A percentile compares a stretch with the other conserved stretches of the same genome.
Evolutionary conservation across 2,113 vertebrate genomes (phyloP).

Genomic region (Catharus bicknelli): DNA sequence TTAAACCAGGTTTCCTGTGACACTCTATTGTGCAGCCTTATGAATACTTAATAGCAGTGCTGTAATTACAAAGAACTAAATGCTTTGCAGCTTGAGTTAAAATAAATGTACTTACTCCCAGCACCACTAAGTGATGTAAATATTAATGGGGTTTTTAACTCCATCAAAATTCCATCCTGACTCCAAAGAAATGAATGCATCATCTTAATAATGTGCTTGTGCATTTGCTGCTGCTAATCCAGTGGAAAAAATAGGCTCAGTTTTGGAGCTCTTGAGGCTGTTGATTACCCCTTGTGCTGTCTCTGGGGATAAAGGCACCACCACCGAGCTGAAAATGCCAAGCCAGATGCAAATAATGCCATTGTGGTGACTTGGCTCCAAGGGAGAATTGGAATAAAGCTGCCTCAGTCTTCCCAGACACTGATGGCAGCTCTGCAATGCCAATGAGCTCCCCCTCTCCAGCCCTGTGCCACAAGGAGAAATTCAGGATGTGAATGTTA

Average conservation of each 20-base stretch:
- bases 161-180: slow-evolving; percentile 20
- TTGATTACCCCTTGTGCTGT: not conserved
- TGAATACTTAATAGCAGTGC: slow-evolving; percentile 50
- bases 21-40: slow-evolving; percentile 26
- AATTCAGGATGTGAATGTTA: not conserved
- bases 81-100: slow-evolving; percentile 39
- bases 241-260: not conserved
- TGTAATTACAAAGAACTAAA: slow-evolving; percentile 52
- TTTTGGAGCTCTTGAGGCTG: not conserved
- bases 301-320: not conserved
- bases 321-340: not conserved
- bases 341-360: not conserved
- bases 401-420: not conserved
- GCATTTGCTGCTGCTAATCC: not conserved
- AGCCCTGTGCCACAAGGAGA: not conserved
- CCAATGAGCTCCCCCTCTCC: not conserved
- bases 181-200: slow-evolving; percentile 15
- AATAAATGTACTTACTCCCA: slow-evolving; percentile 39
- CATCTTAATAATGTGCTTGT: not conserved
- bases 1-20: slow-evolving; percentile 47
- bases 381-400: not conserved
- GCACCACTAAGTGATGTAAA: slow-evolving; percentile 36
- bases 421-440: not conserved
- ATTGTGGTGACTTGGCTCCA: not conserved
- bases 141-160: slow-evolving; percentile 55